Evolutionary conservation across 2,113 vertebrate species (phyloP).

Genomic region (Callospermophilus lateralis): DNA sequence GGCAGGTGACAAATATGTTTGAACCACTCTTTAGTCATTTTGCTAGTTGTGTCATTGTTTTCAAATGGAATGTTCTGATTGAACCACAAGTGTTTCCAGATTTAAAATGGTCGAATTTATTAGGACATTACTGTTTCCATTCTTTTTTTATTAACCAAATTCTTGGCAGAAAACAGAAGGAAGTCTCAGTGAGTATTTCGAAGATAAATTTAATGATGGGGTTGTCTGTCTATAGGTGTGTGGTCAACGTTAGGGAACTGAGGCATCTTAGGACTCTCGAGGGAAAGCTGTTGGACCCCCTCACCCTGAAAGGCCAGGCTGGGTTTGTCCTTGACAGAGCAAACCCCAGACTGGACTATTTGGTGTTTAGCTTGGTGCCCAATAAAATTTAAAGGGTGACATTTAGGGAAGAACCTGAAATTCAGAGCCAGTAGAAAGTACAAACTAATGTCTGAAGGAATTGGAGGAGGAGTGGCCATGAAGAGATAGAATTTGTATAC

Average conservation of each 20-base stretch:
- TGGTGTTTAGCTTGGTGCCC: not conserved
- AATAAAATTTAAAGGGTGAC: not conserved
- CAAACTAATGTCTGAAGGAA: not conserved
- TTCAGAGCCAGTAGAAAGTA: not conserved
- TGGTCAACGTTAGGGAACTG: not conserved
- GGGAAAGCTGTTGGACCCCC: not conserved
- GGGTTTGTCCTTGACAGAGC: not conserved
- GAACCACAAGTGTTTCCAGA: not conserved
- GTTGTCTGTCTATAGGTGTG: not conserved
- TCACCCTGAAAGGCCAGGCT: not conserved
- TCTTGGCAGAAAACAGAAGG: not conserved
- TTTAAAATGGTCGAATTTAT: not conserved
- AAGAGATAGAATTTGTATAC: not conserved
- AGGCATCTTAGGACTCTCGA: not conserved
- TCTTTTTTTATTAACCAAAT: not conserved
- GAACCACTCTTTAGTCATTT: conserved; percentile 38
- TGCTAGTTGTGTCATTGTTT: not conserved
- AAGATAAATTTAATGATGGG: not conserved
- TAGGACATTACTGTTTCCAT: not conserved
- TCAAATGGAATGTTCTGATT: not conserved
- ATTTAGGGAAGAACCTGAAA: not conserved
- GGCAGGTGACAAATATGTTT: not conserved
- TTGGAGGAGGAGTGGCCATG: not conserved
- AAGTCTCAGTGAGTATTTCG: not conserved
- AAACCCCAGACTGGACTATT: not conserved